These are phyloP conservation scores for Microcebus jonahi DNA, from an alignment of 2,113 vertebrate genomes.

Conservation along the genomic window DNA sequence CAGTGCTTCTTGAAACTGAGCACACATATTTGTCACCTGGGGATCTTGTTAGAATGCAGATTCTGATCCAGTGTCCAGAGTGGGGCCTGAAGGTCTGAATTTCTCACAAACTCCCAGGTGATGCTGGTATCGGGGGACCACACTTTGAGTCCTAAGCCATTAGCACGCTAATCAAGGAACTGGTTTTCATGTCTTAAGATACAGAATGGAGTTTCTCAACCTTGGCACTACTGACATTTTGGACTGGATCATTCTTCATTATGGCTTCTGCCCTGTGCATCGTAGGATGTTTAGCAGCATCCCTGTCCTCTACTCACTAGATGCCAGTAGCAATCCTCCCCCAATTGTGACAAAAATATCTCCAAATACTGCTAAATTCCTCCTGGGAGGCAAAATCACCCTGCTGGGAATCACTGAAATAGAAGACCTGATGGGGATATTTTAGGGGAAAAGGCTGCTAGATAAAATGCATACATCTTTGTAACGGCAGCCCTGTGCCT, in stretches of 20 bases:
- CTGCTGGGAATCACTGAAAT: background rate
- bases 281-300: background rate
- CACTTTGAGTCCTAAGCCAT: background rate
- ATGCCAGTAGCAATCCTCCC: background rate
- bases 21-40: accelerated
- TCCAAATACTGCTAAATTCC: background rate
- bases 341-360: background rate
- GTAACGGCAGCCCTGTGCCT: background rate
- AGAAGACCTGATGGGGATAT: background rate
- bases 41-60: background rate
- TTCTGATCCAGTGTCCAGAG: background rate
- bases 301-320: background rate
- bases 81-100: background rate
- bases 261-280: background rate
- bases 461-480: background rate
- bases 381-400: background rate
- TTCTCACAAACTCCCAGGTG: background rate
- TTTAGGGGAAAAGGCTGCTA: background rate
- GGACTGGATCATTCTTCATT: background rate
- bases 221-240: background rate
- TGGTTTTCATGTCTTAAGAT: background rate
- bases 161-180: background rate
- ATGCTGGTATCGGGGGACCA: background rate
- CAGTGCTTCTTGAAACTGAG: background rate
- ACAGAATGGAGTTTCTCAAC: background rate